These are phyloP conservation scores for Oikopleura albicans DNA, from an alignment of 23 tunicate genomes.

Conservation along the genomic window DNA sequence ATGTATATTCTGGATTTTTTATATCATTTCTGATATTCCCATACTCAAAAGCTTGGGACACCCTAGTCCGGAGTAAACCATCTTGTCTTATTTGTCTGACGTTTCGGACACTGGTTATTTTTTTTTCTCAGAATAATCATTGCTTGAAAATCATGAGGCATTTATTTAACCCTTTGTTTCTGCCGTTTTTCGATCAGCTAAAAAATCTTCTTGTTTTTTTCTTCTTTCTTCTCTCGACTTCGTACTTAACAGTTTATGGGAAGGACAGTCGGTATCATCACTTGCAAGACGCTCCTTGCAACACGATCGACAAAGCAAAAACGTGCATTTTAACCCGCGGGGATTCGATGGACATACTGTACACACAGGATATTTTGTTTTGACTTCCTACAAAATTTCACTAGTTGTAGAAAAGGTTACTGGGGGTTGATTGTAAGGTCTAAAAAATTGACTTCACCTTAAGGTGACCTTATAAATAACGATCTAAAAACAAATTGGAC, in stretches of 20 bases:
- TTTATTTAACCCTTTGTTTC: neutral
- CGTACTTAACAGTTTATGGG: neutral
- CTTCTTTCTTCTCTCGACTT: neutral
- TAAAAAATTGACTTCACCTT: no score
- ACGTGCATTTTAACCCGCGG: constrained; percentile 36
- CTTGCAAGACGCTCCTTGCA: constrained; percentile 18
- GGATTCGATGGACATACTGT: constrained; percentile 46
- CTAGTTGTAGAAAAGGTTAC: no score
- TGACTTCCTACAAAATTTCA: constrained; percentile 34
- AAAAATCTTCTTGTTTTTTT: neutral
- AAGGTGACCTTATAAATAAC: no score
- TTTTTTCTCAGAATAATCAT: neutral
- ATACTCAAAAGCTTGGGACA: no score
- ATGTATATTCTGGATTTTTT: no score
- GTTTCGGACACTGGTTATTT: neutral
- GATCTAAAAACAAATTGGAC: no score
- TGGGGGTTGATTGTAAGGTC: no score
- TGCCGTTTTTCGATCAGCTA: neutral
- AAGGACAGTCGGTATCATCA: neutral
- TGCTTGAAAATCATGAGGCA: neutral
- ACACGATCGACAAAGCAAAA: constrained; percentile 47
- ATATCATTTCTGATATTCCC: no score
- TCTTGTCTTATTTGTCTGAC: neutral
- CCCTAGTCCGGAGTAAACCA: no score
- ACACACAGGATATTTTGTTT: constrained; percentile 30